Conservation (phyloP, 2,113 vertebrate genomes). For the Odocoileus hemionus region DNA sequence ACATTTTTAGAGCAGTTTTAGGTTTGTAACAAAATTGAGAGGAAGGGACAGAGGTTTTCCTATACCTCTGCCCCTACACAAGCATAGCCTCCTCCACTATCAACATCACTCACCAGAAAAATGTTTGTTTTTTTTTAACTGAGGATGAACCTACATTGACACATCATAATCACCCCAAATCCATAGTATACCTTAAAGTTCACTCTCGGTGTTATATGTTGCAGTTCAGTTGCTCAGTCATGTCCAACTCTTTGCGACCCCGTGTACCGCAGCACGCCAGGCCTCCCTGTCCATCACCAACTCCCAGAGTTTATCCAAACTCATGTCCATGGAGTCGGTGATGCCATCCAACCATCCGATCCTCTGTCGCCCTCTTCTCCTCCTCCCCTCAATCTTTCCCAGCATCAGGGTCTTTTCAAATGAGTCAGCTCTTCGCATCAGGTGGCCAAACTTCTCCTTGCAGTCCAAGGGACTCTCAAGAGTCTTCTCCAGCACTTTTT, state of each 20-base stretch:
- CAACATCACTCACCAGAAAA: neutral
- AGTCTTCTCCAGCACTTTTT: neutral
- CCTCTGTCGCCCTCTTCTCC: neutral
- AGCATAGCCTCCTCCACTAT: neutral
- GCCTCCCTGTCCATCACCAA: neutral
- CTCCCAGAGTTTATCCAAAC: neutral
- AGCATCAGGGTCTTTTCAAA: neutral
- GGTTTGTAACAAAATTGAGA: neutral
- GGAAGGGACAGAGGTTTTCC: neutral
- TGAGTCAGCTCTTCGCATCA: neutral
- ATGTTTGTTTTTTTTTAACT: neutral
- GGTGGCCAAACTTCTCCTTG: neutral
- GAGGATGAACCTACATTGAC: neutral
- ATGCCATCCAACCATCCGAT: neutral
- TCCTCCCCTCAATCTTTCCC: neutral
- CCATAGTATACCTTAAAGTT: neutral
- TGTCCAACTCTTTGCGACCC: neutral
- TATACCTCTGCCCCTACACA: neutral
- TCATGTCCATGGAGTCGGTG: neutral
- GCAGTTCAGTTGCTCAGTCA: neutral
- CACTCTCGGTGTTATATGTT: neutral
- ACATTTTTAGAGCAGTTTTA: neutral
- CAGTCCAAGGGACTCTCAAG: neutral
- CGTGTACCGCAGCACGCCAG: fast-evolving
- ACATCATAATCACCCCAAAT: neutral